Conservation (phyloP, 2,888 invertebrate species). For the Drosophila cognata region DNA sequence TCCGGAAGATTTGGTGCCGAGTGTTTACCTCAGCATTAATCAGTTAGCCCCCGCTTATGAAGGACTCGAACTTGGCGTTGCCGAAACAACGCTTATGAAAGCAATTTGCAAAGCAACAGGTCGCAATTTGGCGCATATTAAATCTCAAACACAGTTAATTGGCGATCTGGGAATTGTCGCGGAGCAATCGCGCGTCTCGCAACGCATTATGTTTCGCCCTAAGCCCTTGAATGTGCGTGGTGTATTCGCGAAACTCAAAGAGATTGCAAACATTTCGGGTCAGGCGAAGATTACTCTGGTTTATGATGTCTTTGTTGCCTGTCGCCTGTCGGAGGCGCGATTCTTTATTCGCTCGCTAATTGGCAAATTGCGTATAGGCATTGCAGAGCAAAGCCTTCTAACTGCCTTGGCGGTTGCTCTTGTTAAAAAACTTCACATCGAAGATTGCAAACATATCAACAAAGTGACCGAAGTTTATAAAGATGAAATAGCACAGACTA, state of each 20-base stretch:
- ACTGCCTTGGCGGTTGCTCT: conserved; percentile 95
- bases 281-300: conserved; percentile 95
- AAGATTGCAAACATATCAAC: conserved; percentile 86
- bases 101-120: conserved; percentile 96
- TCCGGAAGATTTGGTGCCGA: conserved; percentile 95
- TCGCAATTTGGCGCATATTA: conserved; percentile 92
- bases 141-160: conserved; percentile 86
- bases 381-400: conserved; percentile 98
- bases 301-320: conserved; percentile 96
- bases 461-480: conserved; percentile 85
- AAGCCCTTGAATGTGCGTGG: conserved; percentile 90
- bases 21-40: conserved; percentile 98
- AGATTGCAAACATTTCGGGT: conserved; percentile 94
- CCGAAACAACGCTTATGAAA: conserved; percentile 97
- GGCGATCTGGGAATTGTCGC: conserved; percentile 97
- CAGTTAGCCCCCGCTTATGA: conserved; percentile 98
- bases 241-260: conserved; percentile 93
- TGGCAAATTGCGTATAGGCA: conserved; percentile 97
- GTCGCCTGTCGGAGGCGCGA: conserved; percentile 93
- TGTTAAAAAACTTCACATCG: conserved; percentile 84
- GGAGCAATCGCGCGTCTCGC: conserved; percentile 92
- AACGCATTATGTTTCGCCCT: conserved; percentile 95
- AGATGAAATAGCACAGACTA: conserved; percentile 89
- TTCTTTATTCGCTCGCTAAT: conserved; percentile 95
- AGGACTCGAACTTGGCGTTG: conserved; percentile 96